Evolutionary conservation across 1,140 invertebrate genomes (phyloP).

Genomic region (Aphis gossypii): DNA sequence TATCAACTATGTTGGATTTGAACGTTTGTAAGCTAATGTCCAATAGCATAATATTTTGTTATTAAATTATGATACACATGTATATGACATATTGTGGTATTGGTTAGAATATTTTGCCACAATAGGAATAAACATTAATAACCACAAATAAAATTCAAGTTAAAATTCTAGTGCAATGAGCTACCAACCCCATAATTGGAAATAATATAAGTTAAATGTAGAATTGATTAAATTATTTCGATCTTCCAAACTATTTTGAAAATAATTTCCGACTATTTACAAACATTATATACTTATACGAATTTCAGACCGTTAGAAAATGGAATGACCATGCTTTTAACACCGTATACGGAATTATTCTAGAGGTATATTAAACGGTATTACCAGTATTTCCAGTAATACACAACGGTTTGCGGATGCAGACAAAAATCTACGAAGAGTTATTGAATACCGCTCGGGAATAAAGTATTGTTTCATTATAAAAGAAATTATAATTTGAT

Average conservation of each 20-base stretch:
- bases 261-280: background rate
- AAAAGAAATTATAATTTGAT: background rate
- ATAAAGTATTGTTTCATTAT: background rate
- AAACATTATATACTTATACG: background rate
- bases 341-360: slow-evolving; percentile 1
- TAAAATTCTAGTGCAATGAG: no score
- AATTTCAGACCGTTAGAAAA: slow-evolving; percentile 16
- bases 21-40: no score
- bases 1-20: no score
- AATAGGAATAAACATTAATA: no score
- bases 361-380: slow-evolving; percentile 14
- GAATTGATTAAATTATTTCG: no score
- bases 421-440: background rate
- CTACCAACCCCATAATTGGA: no score
- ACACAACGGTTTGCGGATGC: background rate
- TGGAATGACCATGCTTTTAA: background rate
- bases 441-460: background rate
- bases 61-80: no score
- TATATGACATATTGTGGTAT: no score
- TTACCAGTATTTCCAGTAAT: slow-evolving; percentile 40
- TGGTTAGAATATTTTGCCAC: no score
- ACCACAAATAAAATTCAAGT: no score
- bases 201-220: no score
- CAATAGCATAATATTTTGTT: no score
- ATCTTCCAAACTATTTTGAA: background rate